Base-by-base conservation (phyloP, 2,888 invertebrate species). In the Protophormia terraenovae region DNA sequence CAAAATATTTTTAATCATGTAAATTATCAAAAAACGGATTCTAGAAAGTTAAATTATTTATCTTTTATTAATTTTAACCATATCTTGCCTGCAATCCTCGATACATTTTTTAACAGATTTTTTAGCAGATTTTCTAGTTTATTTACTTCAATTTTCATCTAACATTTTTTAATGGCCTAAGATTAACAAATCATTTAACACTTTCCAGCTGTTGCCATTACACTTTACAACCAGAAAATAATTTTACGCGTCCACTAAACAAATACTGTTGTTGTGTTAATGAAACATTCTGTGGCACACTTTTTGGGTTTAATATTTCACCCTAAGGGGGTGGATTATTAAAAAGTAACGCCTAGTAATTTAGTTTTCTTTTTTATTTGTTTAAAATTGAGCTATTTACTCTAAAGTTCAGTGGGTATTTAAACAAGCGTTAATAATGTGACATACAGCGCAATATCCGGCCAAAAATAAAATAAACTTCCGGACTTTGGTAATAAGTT, bases 361-460 rank as follows among this genome's bases (percentile, higher is more conserved):
- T 78, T 50, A 19, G 24, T 60, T 78, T 62, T n/a, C 5, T 55
- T 27, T 14, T n/a, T 6, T 4, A 12, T n/a, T 14, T 41, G 2
- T 58, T 24, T 3, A 38, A 72, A 72, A 80, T 64, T 80, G 12
- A 64, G 53, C 64, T 50, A 58, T 73, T 80, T 66, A 53, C n/a
- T 35, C 7, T 27, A 55, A 80, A 80, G 80, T 73, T 80, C 64
- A 80, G 29, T 66, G 80, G 53, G 27, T 27, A 80, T 55, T 66
- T 47, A 73, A 73, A 29, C 58, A 80, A 67, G 27, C 73, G 80
- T 80, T 47, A 73, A 66, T 66, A 80, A 73, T 73, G 66, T 50
- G 73, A 58, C 80, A 80, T 66, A 73, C 53, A 58, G 58, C 73
- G 58, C 47, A 80, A 67, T 73, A 80, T 80, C 73, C 80, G 73